Evolutionary conservation across 2,113 vertebrate genomes (phyloP).

Genomic region (Zeus faber): DNA sequence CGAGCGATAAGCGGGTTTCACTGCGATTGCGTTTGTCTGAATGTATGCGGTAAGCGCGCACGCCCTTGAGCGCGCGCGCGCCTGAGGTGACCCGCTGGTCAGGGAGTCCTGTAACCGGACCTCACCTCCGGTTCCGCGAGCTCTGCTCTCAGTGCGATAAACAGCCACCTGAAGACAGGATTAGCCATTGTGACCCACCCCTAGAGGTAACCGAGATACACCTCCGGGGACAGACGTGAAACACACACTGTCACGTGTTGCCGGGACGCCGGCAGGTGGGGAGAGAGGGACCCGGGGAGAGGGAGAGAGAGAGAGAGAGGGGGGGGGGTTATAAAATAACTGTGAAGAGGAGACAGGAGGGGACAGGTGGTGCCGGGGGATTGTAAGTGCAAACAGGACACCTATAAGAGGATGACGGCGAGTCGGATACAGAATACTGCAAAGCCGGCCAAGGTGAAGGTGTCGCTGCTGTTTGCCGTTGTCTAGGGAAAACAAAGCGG

Average conservation of each 20-base stretch:
- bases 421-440: conserved; percentile 38
- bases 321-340: conserved; percentile 26
- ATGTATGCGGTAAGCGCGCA: conserved; percentile 7
- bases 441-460: conserved; percentile 58
- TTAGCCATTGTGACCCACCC: conserved; percentile 69
- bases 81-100: conserved; percentile 73
- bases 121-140: conserved; percentile 69
- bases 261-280: conserved; percentile 28
- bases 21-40: conserved; percentile 7
- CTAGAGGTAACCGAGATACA: conserved; percentile 72
- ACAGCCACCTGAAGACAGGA: conserved; percentile 79
- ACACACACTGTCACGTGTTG: conserved; percentile 64
- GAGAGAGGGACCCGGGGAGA: conserved; percentile 16
- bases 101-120: conserved; percentile 77
- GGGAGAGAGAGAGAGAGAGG: neutral
- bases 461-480: conserved; percentile 64
- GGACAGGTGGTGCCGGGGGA: conserved; percentile 39
- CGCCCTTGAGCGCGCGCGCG: conserved; percentile 46
- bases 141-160: conserved; percentile 72
- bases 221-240: conserved; percentile 61
- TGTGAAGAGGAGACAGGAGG: conserved; percentile 26
- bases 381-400: conserved; percentile 59
- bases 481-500: conserved; percentile 73
- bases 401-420: conserved; percentile 63
- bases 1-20: neutral